Base-by-base conservation (phyloP, 2,113 vertebrate genomes). In the Brachyhypopomus gauderio region DNA sequence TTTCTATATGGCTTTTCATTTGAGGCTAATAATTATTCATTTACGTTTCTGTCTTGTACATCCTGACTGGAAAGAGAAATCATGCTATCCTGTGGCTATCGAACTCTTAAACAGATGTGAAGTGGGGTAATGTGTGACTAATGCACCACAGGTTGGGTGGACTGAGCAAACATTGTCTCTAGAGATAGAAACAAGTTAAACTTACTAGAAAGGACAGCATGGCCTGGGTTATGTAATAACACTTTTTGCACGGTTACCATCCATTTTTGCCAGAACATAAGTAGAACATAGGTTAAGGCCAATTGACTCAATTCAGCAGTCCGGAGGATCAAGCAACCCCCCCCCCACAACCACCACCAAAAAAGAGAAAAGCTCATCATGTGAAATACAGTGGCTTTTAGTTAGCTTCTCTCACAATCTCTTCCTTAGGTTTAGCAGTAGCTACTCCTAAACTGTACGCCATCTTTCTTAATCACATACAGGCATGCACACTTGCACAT, bases 111-210 rank as follows among this genome's bases (percentile, higher is more conserved):
- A 77, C 75, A 82, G 83, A 83, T 86, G 84, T 84, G 58, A 74
- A 74, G 14, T 45, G 77, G 83, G 81, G 86, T 79, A 72, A 84
- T 72, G 72, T 84, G 36, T 52, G 79, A 63, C 71, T 77, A 73
- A 69, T 45, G 85, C 64, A 36, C 25, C 72, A 69, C 75, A 70
- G 85, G 64, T 62, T 83, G 77, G 1, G 14, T 2, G 75, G 71
- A 70, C 52, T 86, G 83, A 86, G 80, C 66, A 85, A 82, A 85
- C 36, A 41, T 66, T 71, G 38, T 66, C 36, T 79, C 34, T 66
- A 27, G 60, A 72, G 66, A 77, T 30, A 84, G 77, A 76, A 41
- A 55, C 72, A 77, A 71, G 23, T 71, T 16, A 69, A 77, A 48
- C 59, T 16, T 14, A 12, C 20, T 17, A 59, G 64, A 20, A 41